phyloP scores from a whole-genome alignment of 2,113 vertebrate species.

The Epinephelus lanceolatus region DNA sequence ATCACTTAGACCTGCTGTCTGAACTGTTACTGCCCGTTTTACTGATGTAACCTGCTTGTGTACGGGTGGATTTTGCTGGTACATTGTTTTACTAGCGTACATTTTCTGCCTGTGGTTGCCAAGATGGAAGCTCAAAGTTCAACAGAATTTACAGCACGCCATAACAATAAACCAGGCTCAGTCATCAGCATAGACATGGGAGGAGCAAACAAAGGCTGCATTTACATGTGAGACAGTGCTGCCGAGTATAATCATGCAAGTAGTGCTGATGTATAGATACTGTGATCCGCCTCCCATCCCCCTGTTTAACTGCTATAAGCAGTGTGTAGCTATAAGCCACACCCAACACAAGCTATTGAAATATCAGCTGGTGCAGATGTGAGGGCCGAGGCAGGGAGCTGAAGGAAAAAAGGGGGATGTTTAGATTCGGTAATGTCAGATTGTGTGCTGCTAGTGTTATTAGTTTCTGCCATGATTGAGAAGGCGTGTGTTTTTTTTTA shows the following conservation, averaged over 20 bases:
- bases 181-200: constrained; percentile 58
- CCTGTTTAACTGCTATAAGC: constrained; percentile 59
- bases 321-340: constrained; percentile 71
- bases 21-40: neutral
- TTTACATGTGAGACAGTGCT: constrained; percentile 71
- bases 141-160: constrained; percentile 75
- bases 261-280: constrained; percentile 74
- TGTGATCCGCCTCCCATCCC: constrained; percentile 71
- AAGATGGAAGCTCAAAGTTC: constrained; percentile 82
- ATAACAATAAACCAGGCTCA: constrained; percentile 72
- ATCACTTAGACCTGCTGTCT: neutral
- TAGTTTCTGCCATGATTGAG: constrained; percentile 2
- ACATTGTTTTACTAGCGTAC: constrained; percentile 10
- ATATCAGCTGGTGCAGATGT: constrained; percentile 71
- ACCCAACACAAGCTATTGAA: constrained; percentile 71
- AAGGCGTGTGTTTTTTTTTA: constrained; percentile 19
- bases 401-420: constrained; percentile 35
- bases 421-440: constrained; percentile 37
- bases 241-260: constrained; percentile 63
- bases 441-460: neutral
- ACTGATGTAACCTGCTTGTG: constrained; percentile 13
- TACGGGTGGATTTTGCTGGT: constrained; percentile 17
- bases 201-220: constrained; percentile 73
- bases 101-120: constrained; percentile 54
- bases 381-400: constrained; percentile 44